Percentiles rank a stretch among this genome's conserved stretches.
Conservation (phyloP, 2,888 invertebrate genomes). For the Artemia sinica region DNA sequence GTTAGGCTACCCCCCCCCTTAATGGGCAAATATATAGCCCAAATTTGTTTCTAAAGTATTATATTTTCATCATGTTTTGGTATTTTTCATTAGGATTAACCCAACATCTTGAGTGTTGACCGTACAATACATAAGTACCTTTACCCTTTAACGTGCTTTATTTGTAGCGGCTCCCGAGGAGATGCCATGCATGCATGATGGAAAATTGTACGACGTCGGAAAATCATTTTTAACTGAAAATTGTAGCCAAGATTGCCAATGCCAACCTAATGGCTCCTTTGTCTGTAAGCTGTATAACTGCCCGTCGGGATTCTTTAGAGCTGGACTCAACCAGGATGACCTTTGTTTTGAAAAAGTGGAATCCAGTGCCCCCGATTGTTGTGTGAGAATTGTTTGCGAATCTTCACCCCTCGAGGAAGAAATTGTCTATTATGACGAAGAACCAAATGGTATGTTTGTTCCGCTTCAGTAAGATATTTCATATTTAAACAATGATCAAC, state of each 20-base stretch:
- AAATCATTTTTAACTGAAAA: neutral
- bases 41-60: too few species aligned
- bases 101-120: too few species aligned
- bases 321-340: neutral
- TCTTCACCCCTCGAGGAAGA: neutral
- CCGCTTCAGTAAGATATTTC: neutral
- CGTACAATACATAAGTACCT: too few species aligned
- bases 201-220: neutral
- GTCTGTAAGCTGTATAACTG: neutral
- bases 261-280: slow-evolving; percentile 1
- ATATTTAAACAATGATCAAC: too few species aligned
- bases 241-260: slow-evolving; percentile 5
- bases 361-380: neutral
- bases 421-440: slow-evolving; percentile 5
- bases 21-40: too few species aligned
- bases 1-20: too few species aligned
- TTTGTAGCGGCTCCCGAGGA: slow-evolving; percentile 1
- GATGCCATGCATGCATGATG: neutral
- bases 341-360: neutral
- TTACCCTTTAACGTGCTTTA: neutral
- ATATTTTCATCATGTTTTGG: too few species aligned
- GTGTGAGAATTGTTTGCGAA: slow-evolving; percentile 1
- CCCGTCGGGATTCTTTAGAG: neutral
- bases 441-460: slow-evolving; percentile 5
- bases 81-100: too few species aligned